A percentile compares a stretch with the other conserved stretches of the same genome.
Evolutionary conservation across 2,797 vertebrate species (phyloP).

Genomic region (Rhynchonycteris naso): DNA sequence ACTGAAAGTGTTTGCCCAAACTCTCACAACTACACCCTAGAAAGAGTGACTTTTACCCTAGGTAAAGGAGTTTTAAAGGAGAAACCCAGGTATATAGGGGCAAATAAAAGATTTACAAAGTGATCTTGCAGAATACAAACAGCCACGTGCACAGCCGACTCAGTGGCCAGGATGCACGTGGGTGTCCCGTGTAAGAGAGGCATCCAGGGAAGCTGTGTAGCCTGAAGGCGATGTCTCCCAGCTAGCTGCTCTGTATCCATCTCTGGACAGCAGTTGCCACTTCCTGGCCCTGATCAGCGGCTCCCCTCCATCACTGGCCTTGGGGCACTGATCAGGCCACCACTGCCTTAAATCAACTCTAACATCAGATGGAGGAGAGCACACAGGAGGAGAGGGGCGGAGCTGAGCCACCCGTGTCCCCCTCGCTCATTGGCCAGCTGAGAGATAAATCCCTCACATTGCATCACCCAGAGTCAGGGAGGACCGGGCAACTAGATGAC

Average conservation of each 20-base stretch:
- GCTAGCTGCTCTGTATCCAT: fast-evolving
- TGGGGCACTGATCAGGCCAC: background rate
- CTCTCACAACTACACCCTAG: fast-evolving
- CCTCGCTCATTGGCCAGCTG: background rate
- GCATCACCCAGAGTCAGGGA: background rate
- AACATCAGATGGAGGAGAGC: background rate
- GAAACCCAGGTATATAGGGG: background rate
- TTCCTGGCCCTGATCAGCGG: background rate
- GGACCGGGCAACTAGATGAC: background rate
- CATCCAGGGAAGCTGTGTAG: background rate
- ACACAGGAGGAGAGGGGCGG: background rate
- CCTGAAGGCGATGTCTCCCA: fast-evolving
- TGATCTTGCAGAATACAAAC: background rate
- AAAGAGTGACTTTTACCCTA: background rate
- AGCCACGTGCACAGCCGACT: background rate
- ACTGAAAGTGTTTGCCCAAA: background rate
- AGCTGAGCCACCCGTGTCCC: background rate
- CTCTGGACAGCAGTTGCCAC: background rate
- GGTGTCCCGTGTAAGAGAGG: background rate
- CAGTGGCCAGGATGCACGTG: fast-evolving
- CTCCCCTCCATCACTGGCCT: background rate
- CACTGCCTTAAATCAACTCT: background rate
- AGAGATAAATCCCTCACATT: background rate
- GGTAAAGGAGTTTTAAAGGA: background rate
- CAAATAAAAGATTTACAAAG: background rate